Percentiles rank a stretch among this genome's conserved stretches.
phyloP scores from a whole-genome alignment of 2,888 invertebrate genomes.

The Sarcophaga carnaria region DNA sequence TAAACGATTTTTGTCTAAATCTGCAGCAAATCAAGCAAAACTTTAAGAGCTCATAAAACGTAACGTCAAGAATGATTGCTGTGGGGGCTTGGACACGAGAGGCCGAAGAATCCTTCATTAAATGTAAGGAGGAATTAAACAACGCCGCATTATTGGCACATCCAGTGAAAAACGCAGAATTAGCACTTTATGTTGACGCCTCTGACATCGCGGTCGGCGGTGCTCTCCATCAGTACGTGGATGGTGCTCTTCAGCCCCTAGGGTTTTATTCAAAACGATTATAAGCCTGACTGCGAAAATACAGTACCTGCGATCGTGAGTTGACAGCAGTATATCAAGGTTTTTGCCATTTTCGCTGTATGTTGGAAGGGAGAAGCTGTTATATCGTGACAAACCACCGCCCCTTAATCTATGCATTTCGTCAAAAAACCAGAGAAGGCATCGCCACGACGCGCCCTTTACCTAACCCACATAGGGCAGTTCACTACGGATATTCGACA shows the following conservation, averaged over 20 bases:
- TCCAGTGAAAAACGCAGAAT: constrained; percentile 23
- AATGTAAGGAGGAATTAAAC: constrained; percentile 33
- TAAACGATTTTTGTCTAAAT: constrained; percentile 17
- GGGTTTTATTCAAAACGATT: constrained; percentile 50
- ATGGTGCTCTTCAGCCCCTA: constrained; percentile 28
- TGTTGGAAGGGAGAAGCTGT: constrained; percentile 47
- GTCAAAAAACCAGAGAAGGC: constrained; percentile 50
- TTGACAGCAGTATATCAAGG: constrained; percentile 46
- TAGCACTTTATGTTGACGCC: constrained; percentile 34
- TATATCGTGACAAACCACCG: constrained; percentile 32
- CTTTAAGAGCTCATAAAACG: constrained; percentile 45
- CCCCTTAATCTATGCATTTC: constrained; percentile 30
- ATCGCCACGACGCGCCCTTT: constrained; percentile 31
- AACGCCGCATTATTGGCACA: constrained; percentile 28
- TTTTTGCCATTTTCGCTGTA: constrained; percentile 41
- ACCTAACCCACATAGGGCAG: constrained; percentile 34
- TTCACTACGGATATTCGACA: constrained; percentile 51
- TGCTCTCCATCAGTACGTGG: constrained; percentile 26
- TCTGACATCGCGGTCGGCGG: constrained; percentile 46
- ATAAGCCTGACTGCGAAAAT: constrained; percentile 36
- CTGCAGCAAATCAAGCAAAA: constrained; percentile 13
- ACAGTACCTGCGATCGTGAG: constrained; percentile 58
- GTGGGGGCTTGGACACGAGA: constrained; percentile 49
- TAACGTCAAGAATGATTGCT: constrained; percentile 21
- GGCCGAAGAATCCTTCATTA: constrained; percentile 46